Evolutionary conservation across 2,888 invertebrate genomes (phyloP), one percentile per base, ranked within the genome.

Genomic region (Lasioglossum oenotherae): DNA sequence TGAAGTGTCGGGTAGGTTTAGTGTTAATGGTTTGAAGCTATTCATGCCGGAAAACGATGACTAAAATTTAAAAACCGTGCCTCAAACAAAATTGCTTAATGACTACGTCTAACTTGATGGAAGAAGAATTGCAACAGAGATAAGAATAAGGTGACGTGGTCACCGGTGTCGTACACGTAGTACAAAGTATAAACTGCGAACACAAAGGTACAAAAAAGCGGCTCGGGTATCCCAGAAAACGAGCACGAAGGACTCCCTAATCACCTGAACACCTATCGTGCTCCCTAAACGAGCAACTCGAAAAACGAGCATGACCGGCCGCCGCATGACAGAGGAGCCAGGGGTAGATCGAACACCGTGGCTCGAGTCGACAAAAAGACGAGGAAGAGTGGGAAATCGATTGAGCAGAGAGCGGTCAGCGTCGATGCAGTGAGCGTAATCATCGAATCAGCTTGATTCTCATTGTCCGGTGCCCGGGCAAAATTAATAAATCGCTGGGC

Each of bases 401-500:
- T 71, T 69, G 74, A 49, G 35, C 41, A 44, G 64, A 41, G 49
- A 53, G 16, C 60, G 44, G n/a, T 49, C 74, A 38, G 71, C 78
- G 67, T 74, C 76, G 84, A 74, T 67, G 83, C 89, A 38, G 35
- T 38, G 69, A 76, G 74, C 72, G 84, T 84, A 84, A 87, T 87
- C 84, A 75, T 79, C 84, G 78, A 87, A 83, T 81, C 60, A 74
- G 69, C 53, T 78, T 80, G 60, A 83, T 72, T 69, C 74, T 80
- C 73, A 85, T 85, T 84, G 85, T 81, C 71, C 85, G 71, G 74
- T 74, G 80, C 74, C 49, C 80, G 46, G 85, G 71, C 69, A 64
- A 85, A 85, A 85, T 86, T 86, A 86, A 85, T 85, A 86, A 86
- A 85, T 86, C 78, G 85, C 73, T 53, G 12, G 12, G 57, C 57